Percentiles rank a stretch among this genome's conserved stretches.
Conservation (phyloP, 2,113 vertebrate genomes). For the Gavia stellata region DNA sequence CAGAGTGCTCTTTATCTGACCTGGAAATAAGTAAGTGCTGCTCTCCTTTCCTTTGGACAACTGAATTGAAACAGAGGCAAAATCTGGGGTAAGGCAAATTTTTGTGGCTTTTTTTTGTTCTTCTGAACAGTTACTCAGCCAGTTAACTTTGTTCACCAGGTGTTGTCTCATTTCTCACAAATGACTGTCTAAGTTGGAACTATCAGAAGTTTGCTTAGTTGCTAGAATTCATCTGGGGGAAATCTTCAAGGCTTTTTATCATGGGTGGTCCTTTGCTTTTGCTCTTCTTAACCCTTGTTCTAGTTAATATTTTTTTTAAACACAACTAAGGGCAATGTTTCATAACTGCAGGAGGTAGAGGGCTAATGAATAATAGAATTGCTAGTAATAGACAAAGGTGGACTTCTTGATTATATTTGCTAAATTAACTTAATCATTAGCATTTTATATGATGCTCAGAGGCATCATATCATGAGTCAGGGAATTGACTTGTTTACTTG, state of each 20-base stretch:
- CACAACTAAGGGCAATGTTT: background rate
- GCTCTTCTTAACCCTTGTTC: background rate
- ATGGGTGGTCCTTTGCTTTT: slow-evolving; percentile 5
- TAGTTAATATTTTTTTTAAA: background rate
- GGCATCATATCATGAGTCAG: background rate
- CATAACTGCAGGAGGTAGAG: background rate
- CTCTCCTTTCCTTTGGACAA: background rate
- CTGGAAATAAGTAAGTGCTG: background rate
- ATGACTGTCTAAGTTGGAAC: background rate
- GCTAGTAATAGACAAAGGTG: background rate
- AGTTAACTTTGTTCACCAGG: slow-evolving; percentile 4
- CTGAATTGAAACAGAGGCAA: background rate
- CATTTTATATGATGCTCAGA: background rate
- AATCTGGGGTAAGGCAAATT: background rate
- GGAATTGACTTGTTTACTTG: slow-evolving; percentile 22
- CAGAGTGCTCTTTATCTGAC: background rate
- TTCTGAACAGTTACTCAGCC: background rate
- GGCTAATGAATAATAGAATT: background rate
- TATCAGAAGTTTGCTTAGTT: background rate
- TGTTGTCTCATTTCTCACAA: slow-evolving; percentile 40
- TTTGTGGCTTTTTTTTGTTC: background rate
- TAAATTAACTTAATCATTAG: slow-evolving; percentile 29
- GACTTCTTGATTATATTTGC: background rate
- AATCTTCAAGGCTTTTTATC: slow-evolving; percentile 20
- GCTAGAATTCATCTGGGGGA: background rate